Evolutionary conservation across 2,113 vertebrate species (phyloP).

Genomic region (Sula dactylatra): DNA sequence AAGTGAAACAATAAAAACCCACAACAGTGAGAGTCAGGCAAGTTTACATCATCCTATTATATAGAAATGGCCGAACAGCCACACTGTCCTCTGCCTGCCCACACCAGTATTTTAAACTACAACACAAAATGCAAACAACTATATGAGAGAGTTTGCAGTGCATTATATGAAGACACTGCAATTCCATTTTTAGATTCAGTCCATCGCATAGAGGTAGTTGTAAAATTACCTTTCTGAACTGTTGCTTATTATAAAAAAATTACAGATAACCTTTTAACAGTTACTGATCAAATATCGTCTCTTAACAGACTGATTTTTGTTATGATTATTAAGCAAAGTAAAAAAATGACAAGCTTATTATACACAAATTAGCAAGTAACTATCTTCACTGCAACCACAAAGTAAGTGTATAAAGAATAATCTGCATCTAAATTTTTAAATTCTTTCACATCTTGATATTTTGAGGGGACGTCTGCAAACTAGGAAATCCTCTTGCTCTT

Average conservation of each 20-base stretch:
- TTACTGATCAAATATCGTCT: not conserved
- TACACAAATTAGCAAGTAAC: not conserved
- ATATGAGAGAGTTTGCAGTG: not conserved
- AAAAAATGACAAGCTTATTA: not conserved
- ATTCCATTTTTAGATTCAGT: not conserved
- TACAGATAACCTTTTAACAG: not conserved
- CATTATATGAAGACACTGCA: not conserved
- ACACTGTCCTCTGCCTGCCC: not conserved
- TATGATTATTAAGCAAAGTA: not conserved
- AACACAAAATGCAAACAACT: not conserved
- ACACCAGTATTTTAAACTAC: not conserved
- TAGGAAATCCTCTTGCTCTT: not conserved
- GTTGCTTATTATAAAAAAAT: not conserved
- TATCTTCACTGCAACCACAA: not conserved
- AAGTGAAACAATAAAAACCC: not conserved
- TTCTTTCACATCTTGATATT: not conserved
- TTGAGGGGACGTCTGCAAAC: not conserved
- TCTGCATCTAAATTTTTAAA: not conserved
- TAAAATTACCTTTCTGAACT: not conserved
- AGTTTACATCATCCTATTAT: not conserved
- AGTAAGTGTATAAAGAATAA: not conserved
- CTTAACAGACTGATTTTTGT: not conserved
- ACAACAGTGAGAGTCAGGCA: not conserved
- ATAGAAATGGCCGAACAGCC: not conserved
- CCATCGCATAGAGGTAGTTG: not conserved